Evolutionary conservation across 1,140 invertebrate species (phyloP).

Genomic region (Radopholus similis): DNA sequence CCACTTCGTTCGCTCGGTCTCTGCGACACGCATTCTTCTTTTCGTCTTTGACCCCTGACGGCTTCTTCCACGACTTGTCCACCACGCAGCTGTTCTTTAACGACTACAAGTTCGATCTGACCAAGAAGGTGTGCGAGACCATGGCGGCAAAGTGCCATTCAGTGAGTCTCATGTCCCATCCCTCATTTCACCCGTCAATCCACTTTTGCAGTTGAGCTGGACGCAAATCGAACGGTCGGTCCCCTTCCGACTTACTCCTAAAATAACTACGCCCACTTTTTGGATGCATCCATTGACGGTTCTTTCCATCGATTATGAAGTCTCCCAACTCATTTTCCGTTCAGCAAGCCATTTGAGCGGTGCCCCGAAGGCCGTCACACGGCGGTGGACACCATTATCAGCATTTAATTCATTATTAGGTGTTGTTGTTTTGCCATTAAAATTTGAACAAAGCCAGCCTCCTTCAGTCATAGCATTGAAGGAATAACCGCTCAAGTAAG

Average conservation of each 20-base stretch:
- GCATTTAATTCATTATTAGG: too few species aligned
- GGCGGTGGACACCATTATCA: too few species aligned
- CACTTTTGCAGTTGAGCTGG: slow-evolving; percentile 31
- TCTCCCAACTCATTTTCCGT: background rate
- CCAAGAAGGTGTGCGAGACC: slow-evolving; percentile 24
- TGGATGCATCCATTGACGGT: slow-evolving; percentile 35
- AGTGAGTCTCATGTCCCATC: too few species aligned
- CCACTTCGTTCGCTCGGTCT: too few species aligned
- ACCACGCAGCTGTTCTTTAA: slow-evolving; percentile 25
- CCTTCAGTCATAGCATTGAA: too few species aligned
- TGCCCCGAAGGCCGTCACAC: slow-evolving; percentile 23
- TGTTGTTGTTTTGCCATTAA: too few species aligned
- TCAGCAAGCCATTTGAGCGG: slow-evolving; percentile 26
- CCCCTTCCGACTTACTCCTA: slow-evolving; percentile 22
- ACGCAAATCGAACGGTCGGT: slow-evolving; percentile 32
- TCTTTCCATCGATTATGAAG: background rate
- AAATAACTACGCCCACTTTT: slow-evolving; percentile 28
- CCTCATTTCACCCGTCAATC: background rate
- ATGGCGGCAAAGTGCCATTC: slow-evolving; percentile 18
- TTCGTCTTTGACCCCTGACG: slow-evolving; percentile 23
- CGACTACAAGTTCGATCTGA: slow-evolving; percentile 31
- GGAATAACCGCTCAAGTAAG: too few species aligned
- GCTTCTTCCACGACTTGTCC: slow-evolving; percentile 22
- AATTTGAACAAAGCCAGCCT: too few species aligned
- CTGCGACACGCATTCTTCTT: slow-evolving; percentile 19